Base-by-base conservation (phyloP, 1,140 invertebrate species). In the Scaptomyza pallida region DNA sequence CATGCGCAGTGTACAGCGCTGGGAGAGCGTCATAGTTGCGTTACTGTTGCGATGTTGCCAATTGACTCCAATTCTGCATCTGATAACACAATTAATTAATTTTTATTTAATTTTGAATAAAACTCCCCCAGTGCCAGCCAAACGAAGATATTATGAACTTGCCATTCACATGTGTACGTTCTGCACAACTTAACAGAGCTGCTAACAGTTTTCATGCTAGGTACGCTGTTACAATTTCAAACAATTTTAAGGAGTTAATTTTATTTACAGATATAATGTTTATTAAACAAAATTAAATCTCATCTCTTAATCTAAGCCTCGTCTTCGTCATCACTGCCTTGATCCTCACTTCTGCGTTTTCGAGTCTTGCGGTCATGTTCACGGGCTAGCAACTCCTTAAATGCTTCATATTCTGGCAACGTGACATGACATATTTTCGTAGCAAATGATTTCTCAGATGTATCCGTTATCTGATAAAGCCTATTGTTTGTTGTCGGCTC, bases 381-480 rank as follows among this genome's bases (percentile, higher is more conserved):
- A 1, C 70, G 60, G 2, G 80, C 70, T 30, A 64, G 83, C 0
- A 91, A 43, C 5, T 91, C 91, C 44, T 90, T 73, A 37, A 91
- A 91, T 12, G 79, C 72, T 41, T 91, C 91, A 55, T 60, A 91
- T 33, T 91, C 91, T 0, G 67, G 50, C 61, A 91, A 5, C 4
- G 81, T 83, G 1, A 91, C 85, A 40, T 81, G 77, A 12, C 81
- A 89, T 5, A 91, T 80, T 68, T 91, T 91, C 2, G 78, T 90
- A 3, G 85, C 77, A 59, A 91, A 91, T 12, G 70, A 54, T 30
- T 91, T 91, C 10, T 91, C 90, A 0, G 89, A 89, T 5, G 89
- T 89, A 35, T 91, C 90, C 8, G 86, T 86, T 16, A 91, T 91
- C 61, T 91, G 73, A 70, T 90, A 90, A 3, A 91, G 72, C 6